Evolutionary conservation across 2,797 vertebrate genomes (phyloP).

Genomic region (Spea hammondii): DNA sequence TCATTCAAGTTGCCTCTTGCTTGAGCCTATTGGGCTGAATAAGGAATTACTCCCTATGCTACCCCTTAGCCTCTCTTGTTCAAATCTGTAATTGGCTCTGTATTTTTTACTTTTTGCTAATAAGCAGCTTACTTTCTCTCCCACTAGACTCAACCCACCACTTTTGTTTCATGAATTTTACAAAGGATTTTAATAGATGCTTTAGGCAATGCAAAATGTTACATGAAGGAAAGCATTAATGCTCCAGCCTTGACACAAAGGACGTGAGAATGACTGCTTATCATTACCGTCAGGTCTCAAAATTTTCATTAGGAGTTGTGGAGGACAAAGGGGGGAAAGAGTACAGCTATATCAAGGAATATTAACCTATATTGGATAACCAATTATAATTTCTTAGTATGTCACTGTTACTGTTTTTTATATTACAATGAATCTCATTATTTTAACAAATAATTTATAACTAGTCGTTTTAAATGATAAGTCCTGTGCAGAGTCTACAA

Average conservation of each 20-base stretch:
- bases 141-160: slow-evolving; percentile 99
- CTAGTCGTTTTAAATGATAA: slow-evolving; percentile 68
- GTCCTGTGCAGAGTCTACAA: no score
- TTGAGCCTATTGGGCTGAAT: slow-evolving; percentile 90
- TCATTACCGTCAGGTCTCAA: slow-evolving; percentile 97
- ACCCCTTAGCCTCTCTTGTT: slow-evolving; percentile 94
- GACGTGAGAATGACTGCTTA: slow-evolving; percentile 94
- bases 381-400: slow-evolving; percentile 97
- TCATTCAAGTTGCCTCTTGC: slow-evolving; percentile 77
- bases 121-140: slow-evolving; percentile 99
- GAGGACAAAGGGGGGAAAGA: slow-evolving; percentile 84
- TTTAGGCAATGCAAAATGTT: slow-evolving; percentile 99
- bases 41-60: slow-evolving; percentile 92
- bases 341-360: slow-evolving; percentile 89
- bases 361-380: slow-evolving; percentile 97
- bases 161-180: slow-evolving; percentile 99
- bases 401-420: slow-evolving; percentile 76
- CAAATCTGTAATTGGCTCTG: slow-evolving; percentile 99
- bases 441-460: slow-evolving; percentile 91
- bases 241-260: slow-evolving; percentile 88
- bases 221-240: slow-evolving; percentile 95
- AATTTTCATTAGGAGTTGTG: slow-evolving; percentile 98
- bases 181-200: slow-evolving; percentile 99
- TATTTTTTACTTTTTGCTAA: slow-evolving; percentile 99
- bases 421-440: slow-evolving; percentile 84